phyloP scores from a whole-genome alignment of 1,140 invertebrate genomes.

The Saccostrea echinata region DNA sequence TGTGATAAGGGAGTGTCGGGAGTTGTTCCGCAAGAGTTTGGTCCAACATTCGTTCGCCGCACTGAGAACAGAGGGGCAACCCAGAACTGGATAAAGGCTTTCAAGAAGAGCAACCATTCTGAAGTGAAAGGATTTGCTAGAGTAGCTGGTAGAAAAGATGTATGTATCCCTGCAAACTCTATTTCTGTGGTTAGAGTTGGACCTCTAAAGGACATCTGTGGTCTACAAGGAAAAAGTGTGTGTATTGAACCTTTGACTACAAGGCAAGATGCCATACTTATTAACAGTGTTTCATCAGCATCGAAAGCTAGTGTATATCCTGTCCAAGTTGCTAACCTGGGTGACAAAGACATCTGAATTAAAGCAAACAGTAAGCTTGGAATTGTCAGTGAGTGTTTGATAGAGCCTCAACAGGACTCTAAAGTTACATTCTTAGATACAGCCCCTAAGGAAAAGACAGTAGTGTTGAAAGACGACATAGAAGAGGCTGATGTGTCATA shows the following conservation, averaged over 20 bases:
- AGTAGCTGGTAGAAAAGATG: conserved; percentile 13
- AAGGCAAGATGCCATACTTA: not conserved
- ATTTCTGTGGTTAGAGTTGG: conserved; percentile 33
- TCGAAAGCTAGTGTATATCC: conserved; percentile 15
- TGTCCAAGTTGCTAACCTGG: conserved; percentile 28
- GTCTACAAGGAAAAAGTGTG: not conserved
- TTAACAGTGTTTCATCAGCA: conserved; percentile 33
- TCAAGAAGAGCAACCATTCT: not conserved
- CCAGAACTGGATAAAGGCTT: not conserved
- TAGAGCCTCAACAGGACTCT: not conserved
- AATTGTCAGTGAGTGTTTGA: conserved; percentile 23
- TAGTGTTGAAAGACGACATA: conserved; percentile 36
- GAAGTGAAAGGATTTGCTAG: conserved; percentile 50
- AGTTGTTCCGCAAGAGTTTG: not conserved
- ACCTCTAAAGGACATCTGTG: not conserved
- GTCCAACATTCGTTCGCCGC: not conserved
- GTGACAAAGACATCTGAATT: conserved; percentile 21
- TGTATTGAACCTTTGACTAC: conserved; percentile 38
- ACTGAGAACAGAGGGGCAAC: not conserved
- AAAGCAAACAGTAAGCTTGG: conserved; percentile 40
- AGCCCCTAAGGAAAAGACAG: conserved; percentile 29
- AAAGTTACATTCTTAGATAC: conserved; percentile 31
- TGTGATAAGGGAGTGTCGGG: conserved; percentile 9
- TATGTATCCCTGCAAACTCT: conserved; percentile 47
- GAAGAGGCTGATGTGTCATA: not conserved